A percentile compares a stretch with the other conserved stretches of the same genome.
These are phyloP conservation scores for Hepsetus odoe DNA, from an alignment of 2,113 vertebrate species.

Conservation along the genomic window DNA sequence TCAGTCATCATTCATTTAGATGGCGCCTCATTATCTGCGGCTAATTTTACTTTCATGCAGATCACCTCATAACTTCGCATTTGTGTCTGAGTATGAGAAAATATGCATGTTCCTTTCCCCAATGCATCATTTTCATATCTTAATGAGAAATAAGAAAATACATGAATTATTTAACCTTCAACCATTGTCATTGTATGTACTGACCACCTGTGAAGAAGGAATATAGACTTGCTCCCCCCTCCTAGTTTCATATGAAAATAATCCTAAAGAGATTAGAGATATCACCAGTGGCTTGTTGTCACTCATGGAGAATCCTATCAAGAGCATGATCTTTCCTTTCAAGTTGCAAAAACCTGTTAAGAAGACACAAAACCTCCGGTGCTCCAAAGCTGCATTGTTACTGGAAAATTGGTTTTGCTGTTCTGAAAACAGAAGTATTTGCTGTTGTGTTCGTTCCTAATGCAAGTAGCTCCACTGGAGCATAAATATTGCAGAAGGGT, in stretches of 20 bases:
- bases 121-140: constrained; percentile 3
- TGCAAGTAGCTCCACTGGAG: constrained; percentile 34
- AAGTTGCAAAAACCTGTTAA: not conserved
- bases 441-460: not conserved
- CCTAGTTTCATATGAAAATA: too few relatives aligned
- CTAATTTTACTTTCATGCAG: constrained; percentile 57
- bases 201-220: not conserved
- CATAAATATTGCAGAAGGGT: constrained; percentile 53
- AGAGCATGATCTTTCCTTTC: not conserved
- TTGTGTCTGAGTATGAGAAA: constrained; percentile 6
- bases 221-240: too few relatives aligned
- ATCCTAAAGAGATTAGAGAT: not conserved
- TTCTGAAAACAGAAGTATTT: too few relatives aligned
- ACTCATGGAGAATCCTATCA: not conserved
- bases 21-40: constrained; percentile 57
- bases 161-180: constrained; percentile 20
- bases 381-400: not conserved
- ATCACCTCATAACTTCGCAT: constrained; percentile 8
- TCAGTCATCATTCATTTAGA: constrained; percentile 63
- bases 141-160: constrained; percentile 21
- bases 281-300: not conserved
- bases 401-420: not conserved
- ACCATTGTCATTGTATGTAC: not conserved
- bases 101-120: not conserved
- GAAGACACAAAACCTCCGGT: not conserved